Conservation (phyloP, 2,888 invertebrate species). For the Mesorhabditis sp. region DNA sequence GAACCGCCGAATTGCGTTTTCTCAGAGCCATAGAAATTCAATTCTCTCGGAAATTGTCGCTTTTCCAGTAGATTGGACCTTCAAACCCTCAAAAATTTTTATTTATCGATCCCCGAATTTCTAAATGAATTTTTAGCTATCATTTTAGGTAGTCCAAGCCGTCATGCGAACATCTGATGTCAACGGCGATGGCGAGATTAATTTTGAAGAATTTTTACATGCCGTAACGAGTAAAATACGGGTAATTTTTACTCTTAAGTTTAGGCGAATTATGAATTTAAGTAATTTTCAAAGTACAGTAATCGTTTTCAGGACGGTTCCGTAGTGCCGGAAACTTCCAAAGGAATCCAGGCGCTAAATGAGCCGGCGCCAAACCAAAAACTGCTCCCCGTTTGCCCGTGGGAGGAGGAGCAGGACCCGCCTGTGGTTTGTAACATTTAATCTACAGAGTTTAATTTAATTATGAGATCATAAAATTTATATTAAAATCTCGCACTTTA, state of each 20-base stretch:
- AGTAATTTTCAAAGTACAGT: not conserved
- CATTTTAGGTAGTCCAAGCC: constrained; percentile 28
- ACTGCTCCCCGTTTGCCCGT: not conserved
- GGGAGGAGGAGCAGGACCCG: not conserved
- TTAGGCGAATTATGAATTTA: not conserved
- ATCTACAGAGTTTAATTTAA: not conserved
- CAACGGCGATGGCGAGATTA: constrained; percentile 43
- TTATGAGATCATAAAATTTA: too few relatives aligned
- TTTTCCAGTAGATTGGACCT: too few relatives aligned
- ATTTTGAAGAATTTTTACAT: constrained; percentile 43
- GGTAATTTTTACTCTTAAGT: constrained; percentile 18
- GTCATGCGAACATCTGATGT: constrained; percentile 43
- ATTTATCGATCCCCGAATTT: not conserved
- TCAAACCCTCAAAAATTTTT: too few relatives aligned
- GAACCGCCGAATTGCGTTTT: too few relatives aligned
- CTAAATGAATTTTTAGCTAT: not conserved
- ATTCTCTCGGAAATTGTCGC: too few relatives aligned
- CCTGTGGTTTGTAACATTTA: not conserved
- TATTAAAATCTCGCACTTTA: not conserved
- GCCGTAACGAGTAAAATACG: constrained; percentile 42
- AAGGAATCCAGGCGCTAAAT: not conserved
- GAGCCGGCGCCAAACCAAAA: not conserved
- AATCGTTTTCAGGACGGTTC: not conserved
- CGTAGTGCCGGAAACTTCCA: not conserved
- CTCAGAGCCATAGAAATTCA: too few relatives aligned